A percentile compares a stretch with the other conserved stretches of the same genome.
Conservation (phyloP, 37 sponge, comb jelly and placozoan species). For the Geodia barretti region DNA sequence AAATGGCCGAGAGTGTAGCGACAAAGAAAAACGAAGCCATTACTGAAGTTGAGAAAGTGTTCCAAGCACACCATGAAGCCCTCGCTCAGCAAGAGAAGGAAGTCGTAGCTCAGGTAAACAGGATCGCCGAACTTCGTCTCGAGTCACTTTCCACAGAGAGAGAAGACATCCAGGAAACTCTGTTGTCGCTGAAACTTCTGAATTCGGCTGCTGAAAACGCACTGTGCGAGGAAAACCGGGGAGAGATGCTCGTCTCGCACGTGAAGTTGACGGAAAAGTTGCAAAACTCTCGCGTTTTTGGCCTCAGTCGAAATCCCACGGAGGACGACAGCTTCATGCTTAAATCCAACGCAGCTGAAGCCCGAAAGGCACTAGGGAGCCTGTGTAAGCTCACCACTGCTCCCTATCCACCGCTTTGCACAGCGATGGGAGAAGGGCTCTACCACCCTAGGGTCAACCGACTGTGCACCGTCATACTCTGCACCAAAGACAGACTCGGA, state of each 20-base stretch:
- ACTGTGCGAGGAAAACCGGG: constrained; percentile 26
- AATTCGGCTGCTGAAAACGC: constrained; percentile 30
- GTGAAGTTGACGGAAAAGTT: constrained; percentile 35
- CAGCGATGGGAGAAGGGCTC: constrained; percentile 78
- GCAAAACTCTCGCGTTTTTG: constrained; percentile 21
- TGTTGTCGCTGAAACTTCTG: constrained; percentile 18
- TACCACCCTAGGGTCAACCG: constrained; percentile 63
- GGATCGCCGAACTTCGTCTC: constrained; percentile 53
- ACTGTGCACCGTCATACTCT: constrained; percentile 55
- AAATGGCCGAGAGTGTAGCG: constrained; percentile 28
- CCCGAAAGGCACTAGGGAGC: constrained; percentile 41
- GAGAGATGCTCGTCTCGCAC: constrained; percentile 19
- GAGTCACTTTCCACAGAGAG: constrained; percentile 51
- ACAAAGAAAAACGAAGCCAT: constrained; percentile 34
- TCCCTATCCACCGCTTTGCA: constrained; percentile 78
- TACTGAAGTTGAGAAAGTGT: constrained; percentile 33
- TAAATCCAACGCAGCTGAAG: constrained; percentile 32
- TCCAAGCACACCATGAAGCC: constrained; percentile 44
- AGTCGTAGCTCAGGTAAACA: constrained; percentile 62
- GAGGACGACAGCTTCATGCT: constrained; percentile 79
- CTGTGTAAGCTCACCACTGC: constrained; percentile 72
- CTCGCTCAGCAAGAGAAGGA: constrained; percentile 42
- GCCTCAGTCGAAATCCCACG: not conserved
- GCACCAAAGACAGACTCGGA: constrained; percentile 70
- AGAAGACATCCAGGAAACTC: constrained; percentile 19